These are phyloP conservation scores for Molossus alvarezi DNA, from an alignment of 2,797 vertebrate genomes.

Conservation along the genomic window DNA sequence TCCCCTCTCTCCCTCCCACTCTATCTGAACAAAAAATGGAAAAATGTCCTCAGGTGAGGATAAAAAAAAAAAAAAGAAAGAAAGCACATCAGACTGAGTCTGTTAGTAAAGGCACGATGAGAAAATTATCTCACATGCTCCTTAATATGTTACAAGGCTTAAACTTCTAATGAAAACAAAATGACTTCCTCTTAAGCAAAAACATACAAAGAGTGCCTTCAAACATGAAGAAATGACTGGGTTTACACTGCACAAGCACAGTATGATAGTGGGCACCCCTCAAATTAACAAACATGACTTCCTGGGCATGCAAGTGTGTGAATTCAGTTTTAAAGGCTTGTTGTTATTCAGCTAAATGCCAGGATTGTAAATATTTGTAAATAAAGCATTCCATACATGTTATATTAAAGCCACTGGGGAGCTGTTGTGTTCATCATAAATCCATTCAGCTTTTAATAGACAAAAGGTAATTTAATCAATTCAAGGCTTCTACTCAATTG, in stretches of 20 bases:
- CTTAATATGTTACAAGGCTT: neutral
- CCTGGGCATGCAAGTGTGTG: neutral
- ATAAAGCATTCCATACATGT: neutral
- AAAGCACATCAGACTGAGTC: neutral
- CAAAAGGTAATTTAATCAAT: neutral
- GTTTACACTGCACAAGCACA: neutral
- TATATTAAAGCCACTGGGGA: neutral
- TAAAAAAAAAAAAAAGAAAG: no score
- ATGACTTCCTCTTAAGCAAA: constrained; percentile 10
- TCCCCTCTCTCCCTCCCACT: no score
- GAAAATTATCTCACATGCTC: neutral
- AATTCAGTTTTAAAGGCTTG: constrained; percentile 32
- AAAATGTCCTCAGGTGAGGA: no score
- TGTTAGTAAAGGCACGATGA: neutral
- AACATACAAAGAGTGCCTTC: neutral
- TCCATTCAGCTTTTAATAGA: neutral
- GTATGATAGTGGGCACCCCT: neutral
- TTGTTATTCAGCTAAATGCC: neutral
- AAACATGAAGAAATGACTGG: neutral
- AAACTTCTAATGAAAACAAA: neutral
- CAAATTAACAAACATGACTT: neutral
- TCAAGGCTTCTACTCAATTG: neutral
- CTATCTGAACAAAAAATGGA: no score
- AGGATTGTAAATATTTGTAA: neutral
- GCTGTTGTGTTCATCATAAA: neutral